A percentile compares a stretch with the other conserved stretches of the same genome.
Evolutionary conservation across 2,113 vertebrate species (phyloP).

Genomic region (Cinclus cinclus): DNA sequence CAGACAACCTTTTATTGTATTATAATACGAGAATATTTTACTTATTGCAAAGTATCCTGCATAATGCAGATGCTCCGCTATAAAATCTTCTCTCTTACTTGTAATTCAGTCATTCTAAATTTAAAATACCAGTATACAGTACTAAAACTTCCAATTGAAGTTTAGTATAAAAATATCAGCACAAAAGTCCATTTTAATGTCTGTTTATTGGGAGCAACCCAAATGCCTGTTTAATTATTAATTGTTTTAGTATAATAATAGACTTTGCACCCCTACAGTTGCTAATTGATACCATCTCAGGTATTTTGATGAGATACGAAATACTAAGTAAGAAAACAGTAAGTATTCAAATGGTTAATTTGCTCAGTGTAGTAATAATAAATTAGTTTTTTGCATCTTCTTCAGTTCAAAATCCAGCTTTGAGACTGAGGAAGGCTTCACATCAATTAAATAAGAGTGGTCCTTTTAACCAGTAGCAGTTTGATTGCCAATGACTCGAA

Average conservation of each 20-base stretch:
- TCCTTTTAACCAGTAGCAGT: slow-evolving; percentile 87
- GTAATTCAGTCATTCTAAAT: slow-evolving; percentile 53
- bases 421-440: slow-evolving; percentile 79
- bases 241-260: slow-evolving; percentile 70
- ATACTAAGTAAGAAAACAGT: slow-evolving; percentile 78
- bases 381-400: slow-evolving; percentile 73
- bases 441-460: slow-evolving; percentile 56
- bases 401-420: slow-evolving; percentile 88
- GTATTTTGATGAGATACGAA: slow-evolving; percentile 76
- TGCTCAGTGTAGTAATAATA: slow-evolving; percentile 77
- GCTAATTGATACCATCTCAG: slow-evolving; percentile 70
- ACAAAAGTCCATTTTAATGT: slow-evolving; percentile 78
- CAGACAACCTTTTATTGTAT: slow-evolving; percentile 48
- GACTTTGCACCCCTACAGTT: slow-evolving; percentile 71
- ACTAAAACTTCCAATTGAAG: slow-evolving; percentile 72
- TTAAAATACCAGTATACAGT: slow-evolving; percentile 73
- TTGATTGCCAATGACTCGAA: slow-evolving; percentile 91
- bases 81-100: slow-evolving; percentile 60
- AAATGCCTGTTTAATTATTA: slow-evolving; percentile 72
- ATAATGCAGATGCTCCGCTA: slow-evolving; percentile 56
- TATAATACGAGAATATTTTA: slow-evolving; percentile 61
- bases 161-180: slow-evolving; percentile 83
- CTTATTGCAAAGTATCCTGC: slow-evolving; percentile 74
- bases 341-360: slow-evolving; percentile 80
- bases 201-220: slow-evolving; percentile 77